Conservation (phyloP, 2,888 invertebrate species). For the Agrotis clavis region DNA sequence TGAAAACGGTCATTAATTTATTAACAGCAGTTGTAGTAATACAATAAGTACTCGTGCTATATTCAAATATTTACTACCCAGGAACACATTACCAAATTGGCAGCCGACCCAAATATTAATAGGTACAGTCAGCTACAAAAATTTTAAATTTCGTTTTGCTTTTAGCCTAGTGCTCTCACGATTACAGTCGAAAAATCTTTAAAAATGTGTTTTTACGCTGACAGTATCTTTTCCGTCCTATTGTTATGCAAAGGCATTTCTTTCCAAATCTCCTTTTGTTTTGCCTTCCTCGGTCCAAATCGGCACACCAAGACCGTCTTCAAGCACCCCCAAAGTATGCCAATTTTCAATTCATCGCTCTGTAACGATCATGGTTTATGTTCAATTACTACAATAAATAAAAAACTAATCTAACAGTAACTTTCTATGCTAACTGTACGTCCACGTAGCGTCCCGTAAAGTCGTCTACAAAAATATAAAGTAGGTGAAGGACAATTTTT, state of each 20-base stretch:
- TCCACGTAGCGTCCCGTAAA: neutral
- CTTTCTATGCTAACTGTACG: neutral
- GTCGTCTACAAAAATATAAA: conserved; percentile 22
- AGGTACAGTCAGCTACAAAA: neutral
- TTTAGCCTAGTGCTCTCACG: too few species aligned
- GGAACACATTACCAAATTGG: conserved; percentile 31
- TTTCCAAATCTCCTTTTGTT: too few species aligned
- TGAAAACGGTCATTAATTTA: neutral
- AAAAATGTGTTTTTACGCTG: too few species aligned
- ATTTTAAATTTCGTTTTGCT: neutral
- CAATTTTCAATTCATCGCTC: too few species aligned
- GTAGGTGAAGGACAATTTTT: conserved; percentile 35
- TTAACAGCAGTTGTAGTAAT: neutral
- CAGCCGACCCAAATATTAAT: conserved; percentile 29
- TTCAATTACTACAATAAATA: neutral
- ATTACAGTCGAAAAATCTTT: too few species aligned
- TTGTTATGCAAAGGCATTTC: too few species aligned
- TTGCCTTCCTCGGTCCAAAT: too few species aligned
- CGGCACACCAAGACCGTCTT: too few species aligned
- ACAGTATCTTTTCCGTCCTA: too few species aligned
- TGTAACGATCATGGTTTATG: too few species aligned
- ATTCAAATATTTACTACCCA: neutral
- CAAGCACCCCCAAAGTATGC: too few species aligned
- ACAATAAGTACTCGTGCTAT: neutral
- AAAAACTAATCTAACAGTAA: neutral